phyloP scores from a whole-genome alignment of 2,113 vertebrate genomes.

The Dipodomys stephensi region DNA sequence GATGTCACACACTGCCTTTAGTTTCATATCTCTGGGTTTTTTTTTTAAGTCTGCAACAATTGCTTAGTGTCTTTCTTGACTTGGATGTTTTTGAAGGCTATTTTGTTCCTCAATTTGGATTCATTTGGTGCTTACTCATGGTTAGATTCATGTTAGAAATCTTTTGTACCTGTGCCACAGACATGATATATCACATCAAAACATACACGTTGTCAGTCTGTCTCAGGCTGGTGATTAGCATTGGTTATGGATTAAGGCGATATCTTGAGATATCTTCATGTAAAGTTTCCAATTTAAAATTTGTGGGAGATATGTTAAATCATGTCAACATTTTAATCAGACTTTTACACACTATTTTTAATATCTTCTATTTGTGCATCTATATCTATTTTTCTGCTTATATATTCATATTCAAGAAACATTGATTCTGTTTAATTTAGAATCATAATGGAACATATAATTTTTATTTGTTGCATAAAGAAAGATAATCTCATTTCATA shows the following conservation, averaged over 20 bases:
- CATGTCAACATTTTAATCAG: background rate
- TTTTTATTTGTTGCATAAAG: background rate
- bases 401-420: constrained; percentile 17
- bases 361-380: background rate
- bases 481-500: constrained; percentile 6
- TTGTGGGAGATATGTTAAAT: background rate
- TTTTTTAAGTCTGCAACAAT: constrained; percentile 21
- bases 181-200: background rate
- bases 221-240: background rate
- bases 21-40: background rate
- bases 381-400: background rate
- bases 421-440: background rate
- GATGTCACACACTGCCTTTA: constrained; percentile 26
- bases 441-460: background rate
- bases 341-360: background rate
- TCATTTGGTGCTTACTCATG: constrained; percentile 2
- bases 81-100: constrained; percentile 39
- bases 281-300: background rate
- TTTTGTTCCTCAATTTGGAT: constrained; percentile 18
- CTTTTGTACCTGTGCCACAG: background rate
- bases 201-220: background rate
- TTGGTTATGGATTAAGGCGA: background rate
- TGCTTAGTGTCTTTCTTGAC: constrained; percentile 20
- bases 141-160: background rate
- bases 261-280: background rate